Percentiles rank a stretch among this genome's conserved stretches.
Evolutionary conservation across 2,113 vertebrate genomes (phyloP).

Genomic region (Oreochromis tanganicae): DNA sequence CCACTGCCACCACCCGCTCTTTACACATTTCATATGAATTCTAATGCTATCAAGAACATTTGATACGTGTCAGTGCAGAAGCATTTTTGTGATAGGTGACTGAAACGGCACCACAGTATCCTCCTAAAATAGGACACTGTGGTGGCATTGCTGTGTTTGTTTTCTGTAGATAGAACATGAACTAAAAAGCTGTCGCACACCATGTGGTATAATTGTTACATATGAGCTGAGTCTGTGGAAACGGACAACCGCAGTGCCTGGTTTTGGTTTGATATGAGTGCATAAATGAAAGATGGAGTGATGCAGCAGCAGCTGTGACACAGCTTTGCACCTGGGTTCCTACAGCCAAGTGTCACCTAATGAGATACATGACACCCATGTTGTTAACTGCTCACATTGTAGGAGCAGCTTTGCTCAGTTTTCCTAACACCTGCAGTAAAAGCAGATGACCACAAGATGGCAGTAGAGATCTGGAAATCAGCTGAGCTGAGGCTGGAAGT

Average conservation of each 20-base stretch:
- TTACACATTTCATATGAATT: background rate
- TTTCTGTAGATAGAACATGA: background rate
- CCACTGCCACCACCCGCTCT: background rate
- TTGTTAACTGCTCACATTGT: background rate
- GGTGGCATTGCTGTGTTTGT: background rate
- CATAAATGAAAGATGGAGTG: background rate
- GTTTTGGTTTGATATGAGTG: background rate
- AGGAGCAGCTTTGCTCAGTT: rapidly evolving
- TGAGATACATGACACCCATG: too few species aligned
- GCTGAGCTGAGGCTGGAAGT: background rate
- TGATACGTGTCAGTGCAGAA: background rate
- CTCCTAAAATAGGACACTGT: background rate
- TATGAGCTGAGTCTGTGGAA: background rate
- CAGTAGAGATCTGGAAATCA: conserved; percentile 6
- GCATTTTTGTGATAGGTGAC: background rate
- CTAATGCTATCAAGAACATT: background rate
- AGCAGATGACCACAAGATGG: conserved; percentile 29
- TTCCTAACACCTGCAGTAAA: background rate
- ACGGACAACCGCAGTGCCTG: background rate
- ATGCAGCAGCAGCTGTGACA: background rate
- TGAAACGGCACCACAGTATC: background rate
- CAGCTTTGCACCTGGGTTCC: background rate
- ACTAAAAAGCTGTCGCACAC: background rate
- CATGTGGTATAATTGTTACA: background rate
- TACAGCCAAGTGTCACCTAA: background rate